Evolutionary conservation across 2,797 vertebrate species (phyloP).

Genomic region (Lophius americanus): DNA sequence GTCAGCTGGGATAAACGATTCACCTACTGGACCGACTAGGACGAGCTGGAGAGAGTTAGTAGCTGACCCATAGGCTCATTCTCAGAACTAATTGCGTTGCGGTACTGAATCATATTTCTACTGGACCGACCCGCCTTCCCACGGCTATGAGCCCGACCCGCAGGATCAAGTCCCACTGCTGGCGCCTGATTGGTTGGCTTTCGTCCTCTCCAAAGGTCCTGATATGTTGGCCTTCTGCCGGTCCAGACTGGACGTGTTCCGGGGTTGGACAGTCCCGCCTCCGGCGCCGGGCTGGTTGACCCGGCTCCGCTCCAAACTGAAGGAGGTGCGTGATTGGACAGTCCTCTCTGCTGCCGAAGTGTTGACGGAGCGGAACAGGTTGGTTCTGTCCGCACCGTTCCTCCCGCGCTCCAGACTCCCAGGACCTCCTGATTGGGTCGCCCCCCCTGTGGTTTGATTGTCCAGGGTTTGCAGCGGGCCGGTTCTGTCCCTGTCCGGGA

Average conservation of each 20-base stretch:
- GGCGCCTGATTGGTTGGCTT: slow-evolving; percentile 63
- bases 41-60: too few species aligned
- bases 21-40: too few species aligned
- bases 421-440: slow-evolving; percentile 46
- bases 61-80: too few species aligned
- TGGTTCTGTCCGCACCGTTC: slow-evolving; percentile 74
- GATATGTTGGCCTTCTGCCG: slow-evolving; percentile 71
- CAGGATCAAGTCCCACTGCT: slow-evolving; percentile 60
- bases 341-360: slow-evolving; percentile 64
- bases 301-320: slow-evolving; percentile 73
- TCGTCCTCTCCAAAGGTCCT: slow-evolving; percentile 73
- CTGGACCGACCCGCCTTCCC: slow-evolving; percentile 48
- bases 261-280: slow-evolving; percentile 47
- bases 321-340: slow-evolving; percentile 65
- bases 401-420: slow-evolving; percentile 42
- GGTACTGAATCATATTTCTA: too few species aligned
- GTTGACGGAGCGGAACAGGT: slow-evolving; percentile 52
- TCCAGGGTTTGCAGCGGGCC: slow-evolving; percentile 76
- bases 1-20: too few species aligned
- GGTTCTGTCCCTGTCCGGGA: slow-evolving; percentile 69
- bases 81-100: too few species aligned
- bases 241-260: slow-evolving; percentile 77
- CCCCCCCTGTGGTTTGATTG: slow-evolving; percentile 64
- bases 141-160: slow-evolving; percentile 46
- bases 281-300: slow-evolving; percentile 57